These are phyloP conservation scores for Laspeyria flexula DNA, from an alignment of 2,888 invertebrate genomes.

Conservation along the genomic window DNA sequence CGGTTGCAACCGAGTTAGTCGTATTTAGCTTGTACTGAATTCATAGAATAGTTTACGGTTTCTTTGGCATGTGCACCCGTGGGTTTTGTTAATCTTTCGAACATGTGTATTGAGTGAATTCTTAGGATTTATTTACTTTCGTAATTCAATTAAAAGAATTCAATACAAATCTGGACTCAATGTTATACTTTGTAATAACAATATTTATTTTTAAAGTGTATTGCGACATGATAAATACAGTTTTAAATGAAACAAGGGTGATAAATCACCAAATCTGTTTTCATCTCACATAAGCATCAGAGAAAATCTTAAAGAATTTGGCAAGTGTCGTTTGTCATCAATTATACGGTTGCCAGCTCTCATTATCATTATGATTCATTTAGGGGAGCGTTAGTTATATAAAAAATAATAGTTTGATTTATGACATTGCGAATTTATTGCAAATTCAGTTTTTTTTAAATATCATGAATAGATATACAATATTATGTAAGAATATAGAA, in stretches of 20 bases:
- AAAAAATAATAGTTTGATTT: constrained; percentile 1
- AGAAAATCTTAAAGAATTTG: constrained; percentile 37
- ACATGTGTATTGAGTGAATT: constrained; percentile 65
- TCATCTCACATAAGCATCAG: constrained; percentile 23
- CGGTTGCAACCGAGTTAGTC: constrained; percentile 72
- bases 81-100: constrained; percentile 62
- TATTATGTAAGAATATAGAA: no score
- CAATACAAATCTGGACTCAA: constrained; percentile 5
- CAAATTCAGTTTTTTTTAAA: background rate
- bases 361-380: constrained; percentile 20
- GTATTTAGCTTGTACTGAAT: constrained; percentile 74
- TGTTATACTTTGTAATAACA: constrained; percentile 8
- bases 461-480: background rate
- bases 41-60: constrained; percentile 77
- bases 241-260: constrained; percentile 41
- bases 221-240: constrained; percentile 35
- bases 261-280: constrained; percentile 40
- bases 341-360: constrained; percentile 29
- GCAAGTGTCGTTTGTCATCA: constrained; percentile 38
- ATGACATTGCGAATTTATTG: background rate
- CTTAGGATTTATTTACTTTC: constrained; percentile 42
- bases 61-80: constrained; percentile 68
- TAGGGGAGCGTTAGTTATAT: background rate
- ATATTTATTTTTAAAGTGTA: constrained; percentile 10
- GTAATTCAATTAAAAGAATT: constrained; percentile 17